Evolutionary conservation across 2,797 vertebrate genomes (phyloP).

Genomic region (Apogon hyalosoma): DNA sequence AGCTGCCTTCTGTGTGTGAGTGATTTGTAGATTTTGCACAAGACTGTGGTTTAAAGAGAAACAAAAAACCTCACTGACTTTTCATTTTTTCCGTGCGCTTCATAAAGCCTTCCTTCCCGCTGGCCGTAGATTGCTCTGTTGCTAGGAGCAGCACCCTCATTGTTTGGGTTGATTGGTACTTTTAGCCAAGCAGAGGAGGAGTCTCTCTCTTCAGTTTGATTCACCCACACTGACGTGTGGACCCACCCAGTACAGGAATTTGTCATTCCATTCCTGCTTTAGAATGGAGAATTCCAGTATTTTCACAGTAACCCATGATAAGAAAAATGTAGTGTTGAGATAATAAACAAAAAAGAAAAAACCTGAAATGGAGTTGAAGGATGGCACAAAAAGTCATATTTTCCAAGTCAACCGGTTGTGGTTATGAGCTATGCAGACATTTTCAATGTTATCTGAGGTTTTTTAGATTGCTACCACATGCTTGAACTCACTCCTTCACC

Average conservation of each 20-base stretch:
- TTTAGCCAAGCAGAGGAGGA: constrained; percentile 31
- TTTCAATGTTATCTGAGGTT: not conserved
- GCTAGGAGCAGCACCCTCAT: constrained; percentile 32
- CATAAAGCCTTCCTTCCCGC: not conserved
- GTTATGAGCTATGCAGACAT: not conserved
- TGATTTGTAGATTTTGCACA: constrained; percentile 20
- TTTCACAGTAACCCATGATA: not conserved
- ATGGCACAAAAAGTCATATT: not conserved
- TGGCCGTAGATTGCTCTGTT: constrained; percentile 26
- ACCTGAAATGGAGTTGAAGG: too few relatives aligned
- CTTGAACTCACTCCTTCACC: not conserved
- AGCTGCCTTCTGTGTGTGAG: not conserved
- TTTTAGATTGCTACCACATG: not conserved
- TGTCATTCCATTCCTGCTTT: not conserved
- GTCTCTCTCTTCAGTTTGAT: constrained; percentile 32
- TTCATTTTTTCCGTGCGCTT: constrained; percentile 23
- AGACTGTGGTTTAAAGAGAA: constrained; percentile 17
- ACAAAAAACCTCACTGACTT: constrained; percentile 9
- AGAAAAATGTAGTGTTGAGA: not conserved
- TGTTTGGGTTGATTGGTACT: constrained; percentile 57
- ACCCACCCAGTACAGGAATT: constrained; percentile 72
- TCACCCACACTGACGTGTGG: constrained; percentile 32
- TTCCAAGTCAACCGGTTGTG: not conserved
- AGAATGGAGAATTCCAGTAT: constrained; percentile 25
- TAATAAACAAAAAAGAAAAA: not conserved